Base-by-base conservation (phyloP, 2,888 invertebrate species). In the Eupeodes luniger region DNA sequence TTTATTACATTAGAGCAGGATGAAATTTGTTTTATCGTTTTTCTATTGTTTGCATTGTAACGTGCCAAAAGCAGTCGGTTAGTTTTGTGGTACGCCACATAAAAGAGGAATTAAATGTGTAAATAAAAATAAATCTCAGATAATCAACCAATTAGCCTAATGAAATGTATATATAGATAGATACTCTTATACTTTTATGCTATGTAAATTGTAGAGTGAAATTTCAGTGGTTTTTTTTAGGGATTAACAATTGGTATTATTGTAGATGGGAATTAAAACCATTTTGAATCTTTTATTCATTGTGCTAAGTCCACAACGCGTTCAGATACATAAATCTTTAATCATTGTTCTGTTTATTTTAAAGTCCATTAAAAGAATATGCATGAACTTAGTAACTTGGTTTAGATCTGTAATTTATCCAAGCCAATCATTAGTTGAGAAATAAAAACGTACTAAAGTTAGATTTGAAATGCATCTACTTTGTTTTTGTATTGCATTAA, bases 81-180 rank as follows among this genome's bases (percentile, higher is more conserved):
- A 69, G 53, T 76, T 70, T 75, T 53, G 40, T 40, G 74, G 19
- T 47, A 11, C n/a, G 57, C 78, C 78, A 61, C 76, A 77, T 61
- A 49, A 57, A 55, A 36, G 27, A 55, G 27, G 72, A 72, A 57
- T 72, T 59, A 59, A 59, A 72, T 72, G 14, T 59, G 72, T 11
- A 34, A 59, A 72, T 49, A 59, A 72, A 59, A 72, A 59, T 72
- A 59, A 72, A 72, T 59, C 72, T 7, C n/a, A 27, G 59, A 72
- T 59, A 72, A 72, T 72, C 72, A 59, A 59, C 59, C 59, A 72
- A 72, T 72, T 59, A 72, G 47, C 0, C 10, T 72, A 72, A 72
- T 72, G 72, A 47, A 59, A 34, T 59, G n/a, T 34, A 27, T 57
- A 47, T 34, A 27, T 55, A 10, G 1, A 9, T 19, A 40, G 36